Evolutionary conservation across 1,140 invertebrate species (phyloP).

Genomic region (Lepidurus apus): DNA sequence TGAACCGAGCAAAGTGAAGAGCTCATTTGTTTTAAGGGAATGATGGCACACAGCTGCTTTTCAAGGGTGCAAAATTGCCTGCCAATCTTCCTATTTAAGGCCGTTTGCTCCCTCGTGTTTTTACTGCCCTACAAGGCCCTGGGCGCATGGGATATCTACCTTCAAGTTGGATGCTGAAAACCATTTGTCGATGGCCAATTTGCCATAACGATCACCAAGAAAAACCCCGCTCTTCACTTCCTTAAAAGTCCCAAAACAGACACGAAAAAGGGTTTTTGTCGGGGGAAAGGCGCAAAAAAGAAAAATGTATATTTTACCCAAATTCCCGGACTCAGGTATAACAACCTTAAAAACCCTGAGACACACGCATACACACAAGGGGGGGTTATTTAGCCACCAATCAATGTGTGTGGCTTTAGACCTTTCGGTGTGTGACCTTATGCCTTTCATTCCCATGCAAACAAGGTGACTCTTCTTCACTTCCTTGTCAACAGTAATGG

Average conservation of each 20-base stretch:
- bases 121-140: background rate
- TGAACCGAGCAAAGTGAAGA: conserved; percentile 3
- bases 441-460: background rate
- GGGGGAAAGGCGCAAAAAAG: background rate
- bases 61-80: conserved; percentile 9
- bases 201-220: background rate
- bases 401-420: background rate
- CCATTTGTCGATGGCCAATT: conserved; percentile 3
- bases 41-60: background rate
- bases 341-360: background rate
- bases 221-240: background rate
- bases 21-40: conserved; percentile 5
- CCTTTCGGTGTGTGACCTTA: background rate
- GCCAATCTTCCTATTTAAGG: conserved; percentile 13
- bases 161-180: background rate
- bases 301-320: background rate
- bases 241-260: background rate
- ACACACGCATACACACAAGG: background rate
- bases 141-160: background rate
- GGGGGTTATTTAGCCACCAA: background rate
- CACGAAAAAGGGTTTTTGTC: background rate
- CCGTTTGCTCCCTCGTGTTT: background rate
- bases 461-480: conserved; percentile 1
- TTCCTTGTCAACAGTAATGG: conserved; percentile 15
- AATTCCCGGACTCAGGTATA: background rate